Base-by-base conservation (phyloP, 2,888 invertebrate species). In the Eristalis tenax region DNA sequence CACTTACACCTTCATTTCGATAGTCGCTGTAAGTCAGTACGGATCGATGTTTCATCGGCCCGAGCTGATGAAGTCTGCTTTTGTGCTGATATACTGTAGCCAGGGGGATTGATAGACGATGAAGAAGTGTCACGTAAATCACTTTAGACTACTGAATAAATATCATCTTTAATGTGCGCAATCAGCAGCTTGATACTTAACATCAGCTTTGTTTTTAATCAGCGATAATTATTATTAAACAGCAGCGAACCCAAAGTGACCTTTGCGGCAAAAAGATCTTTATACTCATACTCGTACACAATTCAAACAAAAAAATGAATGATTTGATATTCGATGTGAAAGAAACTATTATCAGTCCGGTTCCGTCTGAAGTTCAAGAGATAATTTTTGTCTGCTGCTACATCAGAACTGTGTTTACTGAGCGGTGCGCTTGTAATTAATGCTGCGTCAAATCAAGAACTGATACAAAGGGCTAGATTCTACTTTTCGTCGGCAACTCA, bases 191-290 rank as follows among this genome's bases (percentile, higher is more conserved):
- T 69, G 50, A 28, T 82, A 15, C 13, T 69, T 59, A 50, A 63
- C 66, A 68, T 63, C 65, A 69, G 59, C 69, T 68, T 76, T 57
- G 59, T 83, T 81, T 89, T 89, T 90, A 90, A 90, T 91, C 91
- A 92, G 91, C 91, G 91, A 91, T 91, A 91, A 91, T 91, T 91
- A 91, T 92, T 91, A 91, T 91, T 91, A 91, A 91, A 91, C 90
- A 90, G 89, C 90, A 90, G 89, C 90, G 91, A 92, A 91, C 91
- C 90, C 90, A 63, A 38, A 86, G 13, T 89, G 91, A 91, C 91
- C 91, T 18, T n/a, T 89, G 81, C 88, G 89, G 83, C 87, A 89
- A 83, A 68, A 35, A 38, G 68, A 83, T 68, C 71, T 70, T 38
- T 38, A n/a, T 18, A 50, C 50, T 50, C 50, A 50, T 32, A 64